Conservation (phyloP, 2,797 vertebrate genomes). For the Premnoplex brunnescens region DNA sequence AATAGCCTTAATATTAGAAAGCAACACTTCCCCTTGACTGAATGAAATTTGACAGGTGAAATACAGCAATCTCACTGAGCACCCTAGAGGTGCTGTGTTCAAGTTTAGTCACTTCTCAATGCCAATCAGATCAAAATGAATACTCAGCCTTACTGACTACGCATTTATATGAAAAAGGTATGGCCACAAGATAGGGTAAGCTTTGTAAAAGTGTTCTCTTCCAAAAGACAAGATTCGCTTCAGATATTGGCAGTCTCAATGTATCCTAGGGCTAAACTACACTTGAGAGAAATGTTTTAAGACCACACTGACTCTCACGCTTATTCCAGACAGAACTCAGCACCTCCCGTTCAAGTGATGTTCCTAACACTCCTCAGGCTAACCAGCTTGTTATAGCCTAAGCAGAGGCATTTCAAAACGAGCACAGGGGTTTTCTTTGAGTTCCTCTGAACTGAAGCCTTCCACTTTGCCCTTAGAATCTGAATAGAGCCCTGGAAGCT, state of each 20-base stretch:
- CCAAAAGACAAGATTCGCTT: not conserved
- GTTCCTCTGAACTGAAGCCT: not conserved
- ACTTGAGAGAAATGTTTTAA: not conserved
- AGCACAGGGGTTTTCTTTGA: not conserved
- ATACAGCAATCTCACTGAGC: not conserved
- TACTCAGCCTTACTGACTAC: not conserved
- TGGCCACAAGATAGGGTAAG: accelerated
- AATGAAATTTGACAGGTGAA: not conserved
- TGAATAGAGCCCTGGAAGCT: not conserved
- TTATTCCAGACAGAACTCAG: not conserved
- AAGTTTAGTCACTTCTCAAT: not conserved
- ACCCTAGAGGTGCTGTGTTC: not conserved
- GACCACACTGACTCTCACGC: not conserved
- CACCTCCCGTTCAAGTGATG: not conserved
- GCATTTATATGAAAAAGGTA: not conserved
- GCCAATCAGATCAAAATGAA: not conserved
- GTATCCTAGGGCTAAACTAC: not conserved
- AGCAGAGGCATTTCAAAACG: not conserved
- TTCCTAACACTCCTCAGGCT: not conserved
- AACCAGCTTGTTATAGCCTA: not conserved
- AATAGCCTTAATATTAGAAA: not conserved
- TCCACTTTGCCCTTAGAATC: not conserved
- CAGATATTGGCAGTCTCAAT: not conserved
- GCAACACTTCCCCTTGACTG: not conserved
- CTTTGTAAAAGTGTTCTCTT: not conserved